Conservation (phyloP, 2,888 invertebrate genomes). For the Tipula vernalis region DNA sequence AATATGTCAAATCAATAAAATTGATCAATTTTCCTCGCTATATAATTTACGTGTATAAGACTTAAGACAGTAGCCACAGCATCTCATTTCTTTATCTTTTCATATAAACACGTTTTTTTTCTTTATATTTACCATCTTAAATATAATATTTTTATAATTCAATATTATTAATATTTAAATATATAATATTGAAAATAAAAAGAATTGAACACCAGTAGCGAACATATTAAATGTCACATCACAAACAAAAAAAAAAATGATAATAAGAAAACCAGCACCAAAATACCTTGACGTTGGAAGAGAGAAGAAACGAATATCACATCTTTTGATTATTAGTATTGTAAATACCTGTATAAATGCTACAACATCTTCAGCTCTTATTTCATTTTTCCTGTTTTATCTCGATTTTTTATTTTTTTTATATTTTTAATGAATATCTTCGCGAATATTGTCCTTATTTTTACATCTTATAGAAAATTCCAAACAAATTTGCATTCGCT, state of each 20-base stretch:
- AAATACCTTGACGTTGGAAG: background rate
- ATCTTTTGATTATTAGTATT: background rate
- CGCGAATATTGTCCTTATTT: background rate
- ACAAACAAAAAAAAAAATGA: background rate
- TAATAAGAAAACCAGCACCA: background rate
- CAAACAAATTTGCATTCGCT: background rate
- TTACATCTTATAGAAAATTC: background rate
- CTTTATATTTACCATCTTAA: background rate
- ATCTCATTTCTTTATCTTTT: background rate
- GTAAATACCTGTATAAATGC: background rate
- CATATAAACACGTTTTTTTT: background rate
- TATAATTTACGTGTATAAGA: background rate
- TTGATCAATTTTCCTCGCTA: background rate
- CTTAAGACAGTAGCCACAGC: background rate
- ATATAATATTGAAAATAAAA: background rate
- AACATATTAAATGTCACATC: constrained; percentile 4
- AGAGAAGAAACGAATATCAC: background rate
- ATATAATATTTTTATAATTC: background rate
- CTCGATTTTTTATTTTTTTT: background rate
- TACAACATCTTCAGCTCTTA: background rate
- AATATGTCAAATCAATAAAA: background rate
- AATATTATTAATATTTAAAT: background rate
- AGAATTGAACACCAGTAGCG: background rate
- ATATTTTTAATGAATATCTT: background rate
- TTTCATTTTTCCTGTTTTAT: background rate